Evolutionary conservation across 2,888 invertebrate genomes (phyloP), one percentile per base, ranked within the genome.

Genomic region (Hyposoter didymator): DNA sequence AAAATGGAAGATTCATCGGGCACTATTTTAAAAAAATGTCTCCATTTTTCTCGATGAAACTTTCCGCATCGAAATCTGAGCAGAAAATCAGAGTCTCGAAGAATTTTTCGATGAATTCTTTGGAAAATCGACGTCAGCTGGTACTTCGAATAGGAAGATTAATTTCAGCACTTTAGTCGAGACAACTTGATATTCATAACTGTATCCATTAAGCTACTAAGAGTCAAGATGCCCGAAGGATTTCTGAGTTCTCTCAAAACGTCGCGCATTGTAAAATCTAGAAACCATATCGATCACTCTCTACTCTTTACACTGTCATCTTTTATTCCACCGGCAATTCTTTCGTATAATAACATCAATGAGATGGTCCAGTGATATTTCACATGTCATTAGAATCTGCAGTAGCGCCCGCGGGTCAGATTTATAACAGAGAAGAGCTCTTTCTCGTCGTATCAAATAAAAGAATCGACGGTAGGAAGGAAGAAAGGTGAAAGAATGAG

Each of bases 401-500:
- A 39, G n/a, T 39, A n/a, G 17, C 17, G n/a, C 59, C 5, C 43
- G 28, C 14, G n/a, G 39, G 22, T 14, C 7, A n/a, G 22, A 67
- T 47, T 43, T 14, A 52, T 35, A 64, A 66, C 43, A 52, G 35
- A 5, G 35, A 6, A 5, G 10, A 47, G 14, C 22, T 55, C 22
- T 22, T 59, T 32, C 39, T 78, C 49, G 49, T 17, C 35, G 43
- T 35, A 64, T 72, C 52, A 76, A 49, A 73, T n/a, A 59, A 73
- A 47, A 28, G 75, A 75, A 43, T 47, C 69, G 69, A 39, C 49
- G 49, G 12, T n/a, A 28, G 45, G 67, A 78, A 73, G 59, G 73
- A 84, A 78, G 66, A 52, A 66, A 72, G 43, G n/a, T 72, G 78
- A 52, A 64, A 73, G 78, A 81, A 78, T 84, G 78, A 81, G 78